A percentile compares a stretch with the other conserved stretches of the same genome.
These are phyloP conservation scores for Rhagologus leucostigma DNA, from an alignment of 2,113 vertebrate species.

Conservation along the genomic window DNA sequence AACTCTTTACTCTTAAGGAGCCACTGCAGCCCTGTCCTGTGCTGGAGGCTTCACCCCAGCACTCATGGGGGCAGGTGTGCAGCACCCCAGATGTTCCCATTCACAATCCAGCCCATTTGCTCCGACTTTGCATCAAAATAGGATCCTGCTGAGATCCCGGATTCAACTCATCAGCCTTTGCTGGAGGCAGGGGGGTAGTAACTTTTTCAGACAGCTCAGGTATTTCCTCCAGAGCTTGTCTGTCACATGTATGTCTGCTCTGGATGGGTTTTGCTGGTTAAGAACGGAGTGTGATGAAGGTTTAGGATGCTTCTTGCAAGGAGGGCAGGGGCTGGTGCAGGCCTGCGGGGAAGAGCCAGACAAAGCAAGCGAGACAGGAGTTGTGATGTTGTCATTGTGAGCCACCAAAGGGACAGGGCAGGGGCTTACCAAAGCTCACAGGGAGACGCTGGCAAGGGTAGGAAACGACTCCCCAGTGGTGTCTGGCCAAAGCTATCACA, in stretches of 20 bases:
- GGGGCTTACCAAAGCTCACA: background rate
- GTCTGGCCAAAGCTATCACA: background rate
- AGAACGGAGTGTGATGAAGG: background rate
- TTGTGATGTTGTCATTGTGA: background rate
- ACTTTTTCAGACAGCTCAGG: slow-evolving; percentile 1
- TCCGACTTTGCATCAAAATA: slow-evolving; percentile 5
- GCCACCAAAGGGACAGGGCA: background rate
- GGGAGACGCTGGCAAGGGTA: background rate
- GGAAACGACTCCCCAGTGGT: fast-evolving
- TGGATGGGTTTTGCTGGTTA: background rate
- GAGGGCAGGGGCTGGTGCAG: background rate
- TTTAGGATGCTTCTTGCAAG: background rate
- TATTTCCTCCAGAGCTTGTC: background rate
- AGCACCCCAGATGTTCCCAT: background rate
- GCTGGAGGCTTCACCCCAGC: background rate
- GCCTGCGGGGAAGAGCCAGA: background rate
- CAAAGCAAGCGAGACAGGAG: background rate
- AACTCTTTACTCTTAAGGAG: background rate
- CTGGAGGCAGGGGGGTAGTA: background rate
- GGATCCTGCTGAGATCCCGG: background rate
- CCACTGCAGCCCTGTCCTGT: background rate
- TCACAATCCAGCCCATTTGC: background rate
- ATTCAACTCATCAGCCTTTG: background rate
- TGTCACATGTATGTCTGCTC: background rate
- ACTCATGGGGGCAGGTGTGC: fast-evolving